These are phyloP conservation scores for Sminthopsis crassicaudata DNA, from an alignment of 2,113 vertebrate species.

Conservation along the genomic window DNA sequence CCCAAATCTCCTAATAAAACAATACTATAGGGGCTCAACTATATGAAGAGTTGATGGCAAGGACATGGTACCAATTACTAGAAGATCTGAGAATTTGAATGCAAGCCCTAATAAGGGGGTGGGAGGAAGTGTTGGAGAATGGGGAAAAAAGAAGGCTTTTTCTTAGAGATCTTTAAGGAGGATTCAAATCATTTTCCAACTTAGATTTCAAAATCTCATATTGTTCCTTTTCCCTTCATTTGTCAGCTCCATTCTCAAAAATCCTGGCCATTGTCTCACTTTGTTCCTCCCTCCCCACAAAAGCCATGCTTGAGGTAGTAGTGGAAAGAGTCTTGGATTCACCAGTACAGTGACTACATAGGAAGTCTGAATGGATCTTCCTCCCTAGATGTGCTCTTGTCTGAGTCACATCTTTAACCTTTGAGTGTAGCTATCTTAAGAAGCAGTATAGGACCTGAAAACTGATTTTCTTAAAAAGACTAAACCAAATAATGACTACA, in stretches of 20 bases:
- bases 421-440: not conserved
- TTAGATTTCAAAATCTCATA: constrained; percentile 59
- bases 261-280: constrained; percentile 53
- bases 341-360: constrained; percentile 13
- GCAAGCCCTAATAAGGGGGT: not conserved
- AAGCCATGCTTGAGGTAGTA: constrained; percentile 12
- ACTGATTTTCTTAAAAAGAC: not conserved
- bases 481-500: not conserved
- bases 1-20: not conserved
- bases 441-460: constrained; percentile 13
- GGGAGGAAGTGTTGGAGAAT: not conserved
- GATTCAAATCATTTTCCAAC: constrained; percentile 62
- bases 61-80: not conserved
- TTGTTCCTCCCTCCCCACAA: constrained; percentile 59
- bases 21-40: not conserved
- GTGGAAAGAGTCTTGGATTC: constrained; percentile 29
- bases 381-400: constrained; percentile 19
- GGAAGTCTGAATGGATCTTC: constrained; percentile 35
- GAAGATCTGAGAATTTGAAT: not conserved
- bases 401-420: constrained; percentile 29
- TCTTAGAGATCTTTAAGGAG: constrained; percentile 41
- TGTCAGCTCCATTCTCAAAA: constrained; percentile 20
- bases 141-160: constrained; percentile 50
- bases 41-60: not conserved
- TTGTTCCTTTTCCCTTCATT: constrained; percentile 31